Evolutionary conservation across 2,797 vertebrate genomes (phyloP).

Genomic region (Pangasius larnaudii): DNA sequence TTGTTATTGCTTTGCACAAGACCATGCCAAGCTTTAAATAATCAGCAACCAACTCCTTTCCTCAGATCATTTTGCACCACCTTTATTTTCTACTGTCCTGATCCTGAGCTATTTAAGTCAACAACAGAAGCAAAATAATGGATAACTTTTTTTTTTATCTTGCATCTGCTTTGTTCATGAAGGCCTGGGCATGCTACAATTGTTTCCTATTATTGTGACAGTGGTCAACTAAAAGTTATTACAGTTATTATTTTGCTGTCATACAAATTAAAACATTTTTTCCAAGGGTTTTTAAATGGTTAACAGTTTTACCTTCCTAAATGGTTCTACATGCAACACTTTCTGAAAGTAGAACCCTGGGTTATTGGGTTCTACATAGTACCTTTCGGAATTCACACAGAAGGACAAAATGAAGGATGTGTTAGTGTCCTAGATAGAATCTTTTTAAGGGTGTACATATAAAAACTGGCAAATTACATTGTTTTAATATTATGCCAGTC

Average conservation of each 20-base stretch:
- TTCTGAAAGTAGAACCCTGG: background rate
- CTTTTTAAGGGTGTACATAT: background rate
- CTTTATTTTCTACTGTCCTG: slow-evolving; percentile 6
- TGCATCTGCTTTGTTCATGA: background rate
- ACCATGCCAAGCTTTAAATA: slow-evolving; percentile 38
- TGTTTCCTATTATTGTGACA: background rate
- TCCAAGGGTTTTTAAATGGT: background rate
- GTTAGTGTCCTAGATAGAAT: background rate
- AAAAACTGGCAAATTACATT: background rate
- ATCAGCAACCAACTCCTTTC: slow-evolving; percentile 28
- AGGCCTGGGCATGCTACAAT: background rate
- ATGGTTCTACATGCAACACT: background rate
- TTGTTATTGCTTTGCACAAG: slow-evolving; percentile 39
- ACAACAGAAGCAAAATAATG: slow-evolving; percentile 19
- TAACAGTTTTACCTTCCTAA: background rate
- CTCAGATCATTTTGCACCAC: slow-evolving; percentile 25
- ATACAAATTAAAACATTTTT: background rate
- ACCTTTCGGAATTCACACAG: background rate
- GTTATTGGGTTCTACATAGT: background rate
- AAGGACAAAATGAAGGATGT: too few relatives aligned
- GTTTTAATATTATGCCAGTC: background rate
- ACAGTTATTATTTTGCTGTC: background rate
- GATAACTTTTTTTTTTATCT: background rate
- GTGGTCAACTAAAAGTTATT: background rate
- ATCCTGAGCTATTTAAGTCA: background rate